These are phyloP conservation scores for Sprattus sprattus DNA, from an alignment of 2,113 vertebrate genomes.

Conservation along the genomic window DNA sequence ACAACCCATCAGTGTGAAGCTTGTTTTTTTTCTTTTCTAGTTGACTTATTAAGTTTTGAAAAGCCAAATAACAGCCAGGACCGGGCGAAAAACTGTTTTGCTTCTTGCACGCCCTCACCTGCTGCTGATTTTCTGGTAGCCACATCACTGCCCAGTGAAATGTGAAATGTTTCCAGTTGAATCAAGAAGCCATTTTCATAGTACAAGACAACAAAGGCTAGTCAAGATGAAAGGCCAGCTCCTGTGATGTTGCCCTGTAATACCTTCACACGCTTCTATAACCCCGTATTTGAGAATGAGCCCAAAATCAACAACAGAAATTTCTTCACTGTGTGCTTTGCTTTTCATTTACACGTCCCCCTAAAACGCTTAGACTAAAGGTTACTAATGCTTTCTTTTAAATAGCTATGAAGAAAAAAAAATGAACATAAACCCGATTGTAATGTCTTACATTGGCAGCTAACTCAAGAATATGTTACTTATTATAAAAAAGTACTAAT, in stretches of 20 bases:
- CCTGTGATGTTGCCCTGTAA: conserved; percentile 59
- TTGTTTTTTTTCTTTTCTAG: background rate
- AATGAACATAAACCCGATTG: background rate
- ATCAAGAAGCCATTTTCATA: conserved; percentile 47
- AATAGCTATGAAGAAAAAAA: conserved; percentile 41
- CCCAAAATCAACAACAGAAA: conserved; percentile 74
- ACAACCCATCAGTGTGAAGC: background rate
- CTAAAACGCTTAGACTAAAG: conserved; percentile 4
- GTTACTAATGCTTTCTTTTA: background rate
- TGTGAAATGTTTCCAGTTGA: background rate
- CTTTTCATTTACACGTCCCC: conserved; percentile 63
- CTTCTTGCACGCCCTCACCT: background rate
- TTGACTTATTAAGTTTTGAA: background rate
- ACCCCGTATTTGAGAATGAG: conserved; percentile 61
- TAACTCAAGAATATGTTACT: background rate
- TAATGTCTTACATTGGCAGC: background rate
- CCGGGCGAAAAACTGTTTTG: background rate
- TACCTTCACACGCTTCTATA: conserved; percentile 65
- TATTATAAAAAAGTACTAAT: background rate
- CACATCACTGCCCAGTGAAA: background rate
- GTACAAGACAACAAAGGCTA: conserved; percentile 54
- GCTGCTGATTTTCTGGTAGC: conserved; percentile 1
- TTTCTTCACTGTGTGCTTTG: conserved; percentile 57
- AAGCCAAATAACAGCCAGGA: background rate
- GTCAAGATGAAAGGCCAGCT: conserved; percentile 55